A percentile compares a stretch with the other conserved stretches of the same genome.
These are phyloP conservation scores for Thelaira solivaga DNA, from an alignment of 2,888 invertebrate genomes.

Conservation along the genomic window DNA sequence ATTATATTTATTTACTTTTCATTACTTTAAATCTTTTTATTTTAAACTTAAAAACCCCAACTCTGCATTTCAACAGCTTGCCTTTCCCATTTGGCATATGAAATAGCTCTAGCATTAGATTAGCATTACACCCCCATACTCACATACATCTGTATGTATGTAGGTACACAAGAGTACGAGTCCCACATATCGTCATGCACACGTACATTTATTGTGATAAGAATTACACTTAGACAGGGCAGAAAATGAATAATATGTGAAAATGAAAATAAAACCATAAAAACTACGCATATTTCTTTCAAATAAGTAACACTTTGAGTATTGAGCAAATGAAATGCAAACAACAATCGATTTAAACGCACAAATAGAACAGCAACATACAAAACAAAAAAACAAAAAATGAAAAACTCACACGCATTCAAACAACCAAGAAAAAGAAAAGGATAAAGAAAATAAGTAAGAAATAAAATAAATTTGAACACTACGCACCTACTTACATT, in stretches of 20 bases:
- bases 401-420: conserved; percentile 26
- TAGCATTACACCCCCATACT: neutral
- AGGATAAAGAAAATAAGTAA: conserved; percentile 58
- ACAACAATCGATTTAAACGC: conserved; percentile 58
- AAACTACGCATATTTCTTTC: conserved; percentile 62
- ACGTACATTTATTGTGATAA: neutral
- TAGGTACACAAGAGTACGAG: no score
- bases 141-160: no score
- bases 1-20: conserved; percentile 27
- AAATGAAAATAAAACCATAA: conserved; percentile 38
- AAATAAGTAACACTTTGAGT: conserved; percentile 51
- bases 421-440: conserved; percentile 29
- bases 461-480: conserved; percentile 67
- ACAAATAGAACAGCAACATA: conserved; percentile 6
- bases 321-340: conserved; percentile 61
- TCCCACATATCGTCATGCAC: neutral
- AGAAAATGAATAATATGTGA: conserved; percentile 14
- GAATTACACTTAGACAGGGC: conserved; percentile 22
- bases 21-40: conserved; percentile 41
- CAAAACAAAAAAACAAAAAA: neutral
- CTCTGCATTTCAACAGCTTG: neutral
- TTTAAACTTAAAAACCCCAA: conserved; percentile 27
- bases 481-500: conserved; percentile 64
- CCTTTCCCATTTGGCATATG: neutral
- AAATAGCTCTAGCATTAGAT: neutral